These are phyloP conservation scores for Lutjanus erythropterus DNA, from an alignment of 2,113 vertebrate genomes.

Conservation along the genomic window DNA sequence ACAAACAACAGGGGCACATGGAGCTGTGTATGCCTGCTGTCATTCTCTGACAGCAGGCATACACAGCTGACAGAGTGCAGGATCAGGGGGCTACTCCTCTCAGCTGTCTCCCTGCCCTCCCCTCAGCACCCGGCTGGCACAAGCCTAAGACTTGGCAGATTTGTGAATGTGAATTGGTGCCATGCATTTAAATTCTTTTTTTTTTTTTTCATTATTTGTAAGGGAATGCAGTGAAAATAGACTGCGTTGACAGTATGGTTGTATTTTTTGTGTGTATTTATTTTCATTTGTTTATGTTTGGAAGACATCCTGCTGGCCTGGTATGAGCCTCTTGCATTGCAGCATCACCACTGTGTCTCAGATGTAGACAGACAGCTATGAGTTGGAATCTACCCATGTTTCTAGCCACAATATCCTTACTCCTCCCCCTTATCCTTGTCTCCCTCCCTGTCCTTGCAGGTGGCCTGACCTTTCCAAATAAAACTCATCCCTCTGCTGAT, in stretches of 20 bases:
- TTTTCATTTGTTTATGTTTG: constrained; percentile 37
- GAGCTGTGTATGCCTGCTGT: constrained; percentile 54
- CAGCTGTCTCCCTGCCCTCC: constrained; percentile 57
- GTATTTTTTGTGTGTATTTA: constrained; percentile 18
- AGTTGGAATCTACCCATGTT: constrained; percentile 26
- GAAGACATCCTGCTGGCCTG: constrained; percentile 13
- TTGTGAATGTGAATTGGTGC: constrained; percentile 8
- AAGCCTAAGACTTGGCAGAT: constrained; percentile 55
- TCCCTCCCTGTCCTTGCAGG: constrained; percentile 25
- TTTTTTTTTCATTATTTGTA: neutral
- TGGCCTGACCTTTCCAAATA: constrained; percentile 58
- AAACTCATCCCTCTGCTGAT: constrained; percentile 38
- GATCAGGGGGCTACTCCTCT: constrained; percentile 65
- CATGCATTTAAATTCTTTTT: constrained; percentile 44
- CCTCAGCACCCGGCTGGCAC: constrained; percentile 48
- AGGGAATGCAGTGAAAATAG: constrained; percentile 22
- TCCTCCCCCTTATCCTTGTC: constrained; percentile 5
- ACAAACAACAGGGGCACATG: constrained; percentile 54
- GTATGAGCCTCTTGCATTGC: constrained; percentile 5
- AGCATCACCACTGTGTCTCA: constrained; percentile 20
- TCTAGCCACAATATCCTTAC: neutral
- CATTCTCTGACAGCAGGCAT: constrained; percentile 41
- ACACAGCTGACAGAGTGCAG: constrained; percentile 49
- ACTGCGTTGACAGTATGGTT: neutral
- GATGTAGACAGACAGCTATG: constrained; percentile 34